phyloP scores from a whole-genome alignment of 2,113 vertebrate genomes.

The Halichoerus grypus region DNA sequence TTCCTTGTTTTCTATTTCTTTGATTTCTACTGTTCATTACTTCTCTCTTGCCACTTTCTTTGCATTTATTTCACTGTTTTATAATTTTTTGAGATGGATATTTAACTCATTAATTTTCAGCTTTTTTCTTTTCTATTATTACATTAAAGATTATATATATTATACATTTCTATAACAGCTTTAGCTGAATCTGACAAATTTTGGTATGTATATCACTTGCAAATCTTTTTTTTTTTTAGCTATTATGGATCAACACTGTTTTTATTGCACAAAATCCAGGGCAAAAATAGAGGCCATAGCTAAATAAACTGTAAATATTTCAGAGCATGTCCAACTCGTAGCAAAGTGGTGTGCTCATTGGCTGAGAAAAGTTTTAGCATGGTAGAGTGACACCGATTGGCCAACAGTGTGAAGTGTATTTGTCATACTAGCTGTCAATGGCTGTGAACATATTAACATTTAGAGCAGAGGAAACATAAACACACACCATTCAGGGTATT shows the following conservation, averaged over 20 bases:
- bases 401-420: background rate
- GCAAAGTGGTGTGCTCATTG: background rate
- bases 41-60: background rate
- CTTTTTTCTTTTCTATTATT: background rate
- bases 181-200: background rate
- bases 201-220: background rate
- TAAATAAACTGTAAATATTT: slow-evolving; percentile 1
- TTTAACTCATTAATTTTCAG: background rate
- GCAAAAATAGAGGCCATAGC: background rate
- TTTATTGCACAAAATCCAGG: background rate
- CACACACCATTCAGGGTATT: background rate
- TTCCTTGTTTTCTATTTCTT: background rate
- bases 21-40: background rate
- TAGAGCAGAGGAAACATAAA: background rate
- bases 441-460: background rate
- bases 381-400: background rate
- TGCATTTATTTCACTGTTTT: background rate
- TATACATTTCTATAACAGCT: background rate
- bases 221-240: background rate
- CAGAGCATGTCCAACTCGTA: background rate
- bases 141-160: background rate
- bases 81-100: background rate
- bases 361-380: background rate
- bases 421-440: background rate
- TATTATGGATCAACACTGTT: background rate